A percentile compares a stretch with the other conserved stretches of the same genome.
Evolutionary conservation across 1,140 invertebrate species (phyloP).

Genomic region (Lepidotrigona ventralis): DNA sequence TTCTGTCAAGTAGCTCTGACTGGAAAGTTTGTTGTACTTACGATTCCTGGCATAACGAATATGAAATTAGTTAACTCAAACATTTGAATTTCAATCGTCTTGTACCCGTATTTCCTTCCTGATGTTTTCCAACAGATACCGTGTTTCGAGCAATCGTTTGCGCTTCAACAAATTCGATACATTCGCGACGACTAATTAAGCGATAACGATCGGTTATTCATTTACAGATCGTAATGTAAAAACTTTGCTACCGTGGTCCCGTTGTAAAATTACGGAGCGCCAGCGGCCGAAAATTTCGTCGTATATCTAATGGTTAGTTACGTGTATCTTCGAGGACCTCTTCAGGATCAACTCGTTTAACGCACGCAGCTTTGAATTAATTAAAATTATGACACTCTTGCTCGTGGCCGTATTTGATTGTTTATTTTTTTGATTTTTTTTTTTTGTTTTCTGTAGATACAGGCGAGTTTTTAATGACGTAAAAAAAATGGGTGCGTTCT

Average conservation of each 20-base stretch:
- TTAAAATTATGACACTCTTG: constrained; percentile 33
- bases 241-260: background rate
- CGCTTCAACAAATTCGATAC: constrained; percentile 13
- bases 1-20: constrained; percentile 5
- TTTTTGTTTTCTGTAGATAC: background rate
- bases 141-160: background rate
- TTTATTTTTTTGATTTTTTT: constrained; percentile 6
- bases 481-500: background rate
- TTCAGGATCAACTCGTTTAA: constrained; percentile 10
- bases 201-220: constrained; percentile 6
- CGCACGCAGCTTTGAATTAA: constrained; percentile 30
- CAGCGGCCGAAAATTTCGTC: background rate
- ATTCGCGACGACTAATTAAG: constrained; percentile 22
- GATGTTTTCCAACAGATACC: background rate
- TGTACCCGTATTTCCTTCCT: constrained; percentile 14
- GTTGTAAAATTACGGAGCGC: background rate
- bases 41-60: constrained; percentile 35
- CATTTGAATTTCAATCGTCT: constrained; percentile 44
- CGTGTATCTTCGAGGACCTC: constrained; percentile 14
- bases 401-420: background rate
- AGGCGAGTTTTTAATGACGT: background rate
- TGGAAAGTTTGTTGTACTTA: constrained; percentile 45
- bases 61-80: constrained; percentile 54
- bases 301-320: constrained; percentile 13
- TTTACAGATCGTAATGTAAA: background rate